Evolutionary conservation across 1,140 invertebrate species (phyloP).

Genomic region (Melipona quadrifasciata): DNA sequence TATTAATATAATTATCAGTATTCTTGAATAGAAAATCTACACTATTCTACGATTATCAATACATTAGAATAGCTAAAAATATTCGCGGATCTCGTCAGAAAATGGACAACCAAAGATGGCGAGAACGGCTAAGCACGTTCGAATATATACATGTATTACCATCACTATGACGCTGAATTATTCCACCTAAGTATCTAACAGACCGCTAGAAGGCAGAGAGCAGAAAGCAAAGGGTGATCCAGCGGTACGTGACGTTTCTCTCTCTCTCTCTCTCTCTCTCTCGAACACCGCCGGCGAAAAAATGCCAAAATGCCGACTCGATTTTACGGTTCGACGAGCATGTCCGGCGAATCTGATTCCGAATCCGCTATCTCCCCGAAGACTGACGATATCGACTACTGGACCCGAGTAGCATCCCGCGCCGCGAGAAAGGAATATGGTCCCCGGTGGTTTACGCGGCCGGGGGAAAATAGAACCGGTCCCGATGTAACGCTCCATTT

Average conservation of each 20-base stretch:
- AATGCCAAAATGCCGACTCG: slow-evolving; percentile 62
- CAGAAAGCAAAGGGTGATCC: background rate
- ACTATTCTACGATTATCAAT: too few species aligned
- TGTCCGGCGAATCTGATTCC: slow-evolving; percentile 60
- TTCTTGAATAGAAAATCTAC: too few species aligned
- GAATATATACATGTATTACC: too few species aligned
- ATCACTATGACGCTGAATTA: background rate
- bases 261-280: background rate
- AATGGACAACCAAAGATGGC: too few species aligned
- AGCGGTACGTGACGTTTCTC: background rate
- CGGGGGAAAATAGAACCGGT: slow-evolving; percentile 34
- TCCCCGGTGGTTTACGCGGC: slow-evolving; percentile 31
- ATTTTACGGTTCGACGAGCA: slow-evolving; percentile 57
- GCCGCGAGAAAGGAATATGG: slow-evolving; percentile 38
- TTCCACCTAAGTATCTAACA: background rate
- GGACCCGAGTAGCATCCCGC: slow-evolving; percentile 16
- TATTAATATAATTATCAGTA: too few species aligned
- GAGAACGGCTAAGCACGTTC: too few species aligned
- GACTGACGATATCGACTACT: slow-evolving; percentile 57
- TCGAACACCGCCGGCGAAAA: slow-evolving; percentile 32
- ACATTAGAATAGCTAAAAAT: too few species aligned
- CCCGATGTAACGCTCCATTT: slow-evolving; percentile 50
- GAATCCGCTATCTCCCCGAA: slow-evolving; percentile 55
- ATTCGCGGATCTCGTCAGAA: too few species aligned
- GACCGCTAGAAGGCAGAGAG: background rate